A percentile compares a stretch with the other conserved stretches of the same genome.
phyloP scores from a whole-genome alignment of 2,113 vertebrate genomes.

The Ctenomys sociabilis region DNA sequence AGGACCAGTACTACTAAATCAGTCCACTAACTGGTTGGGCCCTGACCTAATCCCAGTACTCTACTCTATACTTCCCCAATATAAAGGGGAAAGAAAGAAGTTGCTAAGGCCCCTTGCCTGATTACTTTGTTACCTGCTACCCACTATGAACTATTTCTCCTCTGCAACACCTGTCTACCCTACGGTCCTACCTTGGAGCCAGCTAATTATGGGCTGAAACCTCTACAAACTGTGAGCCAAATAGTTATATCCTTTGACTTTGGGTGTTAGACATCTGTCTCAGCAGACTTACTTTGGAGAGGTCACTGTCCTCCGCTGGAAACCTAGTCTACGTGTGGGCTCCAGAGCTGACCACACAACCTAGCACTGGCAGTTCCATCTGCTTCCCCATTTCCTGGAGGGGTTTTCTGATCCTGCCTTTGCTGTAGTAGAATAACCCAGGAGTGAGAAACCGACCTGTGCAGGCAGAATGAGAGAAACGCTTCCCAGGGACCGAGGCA shows the following conservation, averaged over 20 bases:
- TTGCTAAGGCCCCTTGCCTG: neutral
- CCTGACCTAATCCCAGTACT: neutral
- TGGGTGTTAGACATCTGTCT: neutral
- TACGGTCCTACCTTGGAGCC: neutral
- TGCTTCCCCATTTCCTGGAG: neutral
- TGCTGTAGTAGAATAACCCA: neutral
- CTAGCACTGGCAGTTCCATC: rapidly evolving
- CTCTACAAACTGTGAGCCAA: neutral
- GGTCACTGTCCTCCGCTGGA: neutral
- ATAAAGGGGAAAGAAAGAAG: neutral
- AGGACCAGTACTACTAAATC: neutral
- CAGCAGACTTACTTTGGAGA: neutral
- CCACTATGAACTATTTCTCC: neutral
- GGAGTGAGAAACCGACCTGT: neutral
- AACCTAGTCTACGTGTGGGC: neutral
- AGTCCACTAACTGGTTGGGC: neutral
- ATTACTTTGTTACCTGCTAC: neutral
- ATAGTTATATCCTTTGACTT: neutral
- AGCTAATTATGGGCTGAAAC: neutral
- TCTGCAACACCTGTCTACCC: neutral
- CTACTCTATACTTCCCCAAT: neutral
- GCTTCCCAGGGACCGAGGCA: neutral
- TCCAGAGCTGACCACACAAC: neutral
- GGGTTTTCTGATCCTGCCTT: neutral
- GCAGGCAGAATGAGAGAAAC: neutral